phyloP scores from a whole-genome alignment of 2,797 vertebrate species.

The Gallinago solitaria region DNA sequence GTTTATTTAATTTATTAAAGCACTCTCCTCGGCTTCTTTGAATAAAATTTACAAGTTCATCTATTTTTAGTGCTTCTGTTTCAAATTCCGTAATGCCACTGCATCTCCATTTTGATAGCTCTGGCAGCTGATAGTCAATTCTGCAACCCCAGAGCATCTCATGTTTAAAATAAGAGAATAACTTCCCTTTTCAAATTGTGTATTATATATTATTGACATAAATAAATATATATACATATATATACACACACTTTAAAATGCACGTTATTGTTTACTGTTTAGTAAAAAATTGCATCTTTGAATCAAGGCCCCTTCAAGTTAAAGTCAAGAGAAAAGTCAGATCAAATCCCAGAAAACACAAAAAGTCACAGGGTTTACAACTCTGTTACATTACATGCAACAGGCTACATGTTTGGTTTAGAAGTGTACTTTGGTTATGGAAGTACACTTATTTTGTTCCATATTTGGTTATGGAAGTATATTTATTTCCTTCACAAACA shows the following conservation, averaged over 20 bases:
- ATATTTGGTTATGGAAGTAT: not conserved
- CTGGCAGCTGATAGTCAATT: not conserved
- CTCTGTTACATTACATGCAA: not conserved
- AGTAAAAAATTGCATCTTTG: not conserved
- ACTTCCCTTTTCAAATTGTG: not conserved
- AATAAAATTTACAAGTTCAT: not conserved
- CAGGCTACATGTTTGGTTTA: not conserved
- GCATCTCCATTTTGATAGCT: not conserved
- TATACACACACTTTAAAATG: not conserved
- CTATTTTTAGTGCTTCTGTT: constrained; percentile 6
- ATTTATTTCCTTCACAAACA: not conserved
- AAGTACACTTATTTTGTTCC: not conserved
- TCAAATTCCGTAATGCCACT: not conserved
- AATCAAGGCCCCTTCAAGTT: not conserved
- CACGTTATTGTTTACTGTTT: not conserved
- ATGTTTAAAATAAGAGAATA: not conserved
- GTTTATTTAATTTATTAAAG: not conserved
- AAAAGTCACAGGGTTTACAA: not conserved
- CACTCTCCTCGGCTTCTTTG: not conserved
- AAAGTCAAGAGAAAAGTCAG: not conserved
- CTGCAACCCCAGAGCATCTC: not conserved
- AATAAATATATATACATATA: not conserved
- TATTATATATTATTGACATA: not conserved
- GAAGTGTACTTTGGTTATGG: not conserved
- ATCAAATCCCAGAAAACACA: not conserved